Base-by-base conservation (phyloP, 2,888 invertebrate species). In the Imbricaverruca yamaguchii region DNA sequence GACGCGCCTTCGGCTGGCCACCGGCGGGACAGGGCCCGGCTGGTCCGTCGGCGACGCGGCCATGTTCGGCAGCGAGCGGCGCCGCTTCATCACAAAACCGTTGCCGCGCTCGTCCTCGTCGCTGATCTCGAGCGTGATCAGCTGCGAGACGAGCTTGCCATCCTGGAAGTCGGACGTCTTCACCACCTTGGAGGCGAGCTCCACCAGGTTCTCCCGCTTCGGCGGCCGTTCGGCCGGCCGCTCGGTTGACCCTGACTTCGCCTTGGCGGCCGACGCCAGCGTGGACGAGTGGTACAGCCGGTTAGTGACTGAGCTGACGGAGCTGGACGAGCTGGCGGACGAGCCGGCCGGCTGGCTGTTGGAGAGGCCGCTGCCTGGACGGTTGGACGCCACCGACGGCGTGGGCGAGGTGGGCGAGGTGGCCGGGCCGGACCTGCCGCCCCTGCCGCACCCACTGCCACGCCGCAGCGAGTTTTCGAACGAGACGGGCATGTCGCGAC, bases 231-330 rank as follows among this genome's bases (percentile, higher is more conserved):
- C 57, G 13, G 57, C 2, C 23, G 77, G 21, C 0, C 55, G 56
- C 1, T 56, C 53, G 12, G 77, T 8, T 11, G 55, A 21, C n/a
- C 90, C 90, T 86, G 77, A n/a, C 12, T 25, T n/a, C 23, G 90
- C 90, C 86, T 91, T 91, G 86, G 91, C 90, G 77, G 89, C 86
- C 7, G 90, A 90, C 0, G 91, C 90, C 86, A 89, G 90, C 0
- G 91, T 91, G 53, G 89, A 89, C 83, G 90, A 90, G 18, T 89
- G 87, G 84, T 90, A 90, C 65, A 91, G 85, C 67, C 91, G 88
- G 84, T 89, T 89, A 81, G 89, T 57, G 57, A 79, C 78, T 1
- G 57, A 79, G 13, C 57, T 56, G 23, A 79, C 78, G 25, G 53
- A 53, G 74, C 74, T 74, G 53, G 53, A 53, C 21, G 74, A 74